Evolutionary conservation across 2,113 vertebrate species (phyloP).

Genomic region (Pterocles burchelli): DNA sequence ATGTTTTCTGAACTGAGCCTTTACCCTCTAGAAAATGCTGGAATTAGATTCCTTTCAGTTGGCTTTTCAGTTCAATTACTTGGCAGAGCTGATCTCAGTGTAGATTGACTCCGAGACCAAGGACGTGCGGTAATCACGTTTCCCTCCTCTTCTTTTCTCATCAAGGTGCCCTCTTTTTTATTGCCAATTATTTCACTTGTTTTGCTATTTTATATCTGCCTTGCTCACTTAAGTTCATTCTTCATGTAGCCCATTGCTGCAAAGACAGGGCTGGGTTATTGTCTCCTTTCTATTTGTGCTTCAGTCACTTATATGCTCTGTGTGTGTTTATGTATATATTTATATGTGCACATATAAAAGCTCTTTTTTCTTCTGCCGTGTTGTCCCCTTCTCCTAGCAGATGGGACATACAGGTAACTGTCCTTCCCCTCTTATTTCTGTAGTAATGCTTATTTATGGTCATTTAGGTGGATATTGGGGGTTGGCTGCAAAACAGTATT

Average conservation of each 20-base stretch:
- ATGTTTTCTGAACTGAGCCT: background rate
- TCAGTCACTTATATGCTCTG: background rate
- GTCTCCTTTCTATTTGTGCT: background rate
- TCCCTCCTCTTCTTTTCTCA: background rate
- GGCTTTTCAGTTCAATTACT: background rate
- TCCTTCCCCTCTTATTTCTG: background rate
- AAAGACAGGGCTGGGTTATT: background rate
- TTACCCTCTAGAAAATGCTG: background rate
- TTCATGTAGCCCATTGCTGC: background rate
- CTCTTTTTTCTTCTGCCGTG: background rate
- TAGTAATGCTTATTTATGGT: background rate
- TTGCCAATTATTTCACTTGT: background rate
- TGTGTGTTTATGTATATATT: background rate
- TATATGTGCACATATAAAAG: background rate
- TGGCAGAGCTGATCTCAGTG: background rate
- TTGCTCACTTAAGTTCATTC: background rate
- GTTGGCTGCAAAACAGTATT: background rate
- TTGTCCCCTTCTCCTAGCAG: background rate
- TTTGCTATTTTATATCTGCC: background rate
- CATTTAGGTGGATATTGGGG: background rate
- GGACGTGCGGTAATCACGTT: rapidly evolving
- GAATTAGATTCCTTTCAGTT: background rate
- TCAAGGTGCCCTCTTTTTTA: background rate
- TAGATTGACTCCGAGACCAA: background rate
- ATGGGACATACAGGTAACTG: background rate